These are phyloP conservation scores for Cantharis rufa DNA, from an alignment of 2,888 invertebrate species.

Conservation along the genomic window DNA sequence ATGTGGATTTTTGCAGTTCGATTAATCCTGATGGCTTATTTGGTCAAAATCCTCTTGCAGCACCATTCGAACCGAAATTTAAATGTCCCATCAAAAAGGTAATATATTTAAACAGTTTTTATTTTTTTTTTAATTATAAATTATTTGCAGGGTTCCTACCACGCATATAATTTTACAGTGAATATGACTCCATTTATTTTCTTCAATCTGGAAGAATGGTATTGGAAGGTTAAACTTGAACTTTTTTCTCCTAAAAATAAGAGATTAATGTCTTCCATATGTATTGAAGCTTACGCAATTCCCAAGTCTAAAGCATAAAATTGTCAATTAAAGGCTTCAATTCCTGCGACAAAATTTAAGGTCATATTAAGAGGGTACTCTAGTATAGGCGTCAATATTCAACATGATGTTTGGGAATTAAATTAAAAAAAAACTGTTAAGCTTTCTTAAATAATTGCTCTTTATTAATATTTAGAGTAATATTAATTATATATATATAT, in stretches of 20 bases:
- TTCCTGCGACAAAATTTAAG: too few relatives aligned
- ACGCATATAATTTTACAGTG: background rate
- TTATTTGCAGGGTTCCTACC: background rate
- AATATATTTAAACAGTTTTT: background rate
- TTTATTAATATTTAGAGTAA: too few relatives aligned
- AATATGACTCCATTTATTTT: background rate
- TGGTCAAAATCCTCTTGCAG: background rate
- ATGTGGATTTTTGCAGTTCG: background rate
- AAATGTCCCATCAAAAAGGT: background rate
- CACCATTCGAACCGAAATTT: background rate
- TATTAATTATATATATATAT: too few relatives aligned
- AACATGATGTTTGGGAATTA: too few relatives aligned
- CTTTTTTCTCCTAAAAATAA: background rate
- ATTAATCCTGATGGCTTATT: background rate
- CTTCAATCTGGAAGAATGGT: background rate
- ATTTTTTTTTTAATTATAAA: too few relatives aligned
- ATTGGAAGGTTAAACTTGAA: background rate
- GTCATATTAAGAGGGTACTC: too few relatives aligned
- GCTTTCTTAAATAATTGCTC: too few relatives aligned
- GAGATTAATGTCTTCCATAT: background rate
- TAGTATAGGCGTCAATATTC: too few relatives aligned
- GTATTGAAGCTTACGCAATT: background rate
- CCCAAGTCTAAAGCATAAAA: background rate
- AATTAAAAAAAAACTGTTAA: too few relatives aligned
- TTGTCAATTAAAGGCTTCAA: background rate